Conservation (phyloP, 2,797 vertebrate genomes). For the Paguma larvata region DNA sequence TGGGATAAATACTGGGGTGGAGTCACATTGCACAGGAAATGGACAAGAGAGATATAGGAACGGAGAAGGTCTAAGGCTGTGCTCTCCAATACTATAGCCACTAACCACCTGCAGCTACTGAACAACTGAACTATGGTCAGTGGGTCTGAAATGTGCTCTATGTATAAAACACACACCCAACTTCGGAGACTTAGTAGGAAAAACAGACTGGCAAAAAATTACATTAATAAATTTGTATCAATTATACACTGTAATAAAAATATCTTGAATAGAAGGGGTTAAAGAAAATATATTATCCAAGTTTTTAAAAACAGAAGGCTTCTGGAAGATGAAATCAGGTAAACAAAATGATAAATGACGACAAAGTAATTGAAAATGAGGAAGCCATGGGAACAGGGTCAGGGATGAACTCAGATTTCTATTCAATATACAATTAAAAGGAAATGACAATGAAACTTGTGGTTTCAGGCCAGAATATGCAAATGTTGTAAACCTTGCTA, state of each 20-base stretch:
- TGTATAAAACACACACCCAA: not conserved
- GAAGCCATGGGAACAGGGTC: not conserved
- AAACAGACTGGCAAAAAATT: not conserved
- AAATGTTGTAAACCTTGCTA: slow-evolving; percentile 44
- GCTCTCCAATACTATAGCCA: not conserved
- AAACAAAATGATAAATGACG: slow-evolving; percentile 36
- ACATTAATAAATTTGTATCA: not conserved
- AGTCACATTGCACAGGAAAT: not conserved
- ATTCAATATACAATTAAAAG: slow-evolving; percentile 17
- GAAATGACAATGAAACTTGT: not conserved
- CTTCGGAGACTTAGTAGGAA: not conserved
- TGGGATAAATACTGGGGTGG: not conserved
- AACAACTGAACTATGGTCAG: fast-evolving
- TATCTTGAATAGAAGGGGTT: not conserved
- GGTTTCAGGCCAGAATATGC: slow-evolving; percentile 21
- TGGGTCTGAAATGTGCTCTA: not conserved
- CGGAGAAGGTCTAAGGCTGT: not conserved
- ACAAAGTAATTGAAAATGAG: slow-evolving; percentile 42
- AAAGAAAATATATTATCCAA: slow-evolving; percentile 11
- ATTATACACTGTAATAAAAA: not conserved
- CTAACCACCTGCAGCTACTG: fast-evolving
- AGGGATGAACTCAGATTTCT: not conserved
- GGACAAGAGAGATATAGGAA: not conserved
- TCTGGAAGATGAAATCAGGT: slow-evolving; percentile 1
- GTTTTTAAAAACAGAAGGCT: not conserved